Percentiles rank a stretch among this genome's conserved stretches.
phyloP scores from a whole-genome alignment of 2,888 invertebrate species.

The Tromatobia lineatoria region DNA sequence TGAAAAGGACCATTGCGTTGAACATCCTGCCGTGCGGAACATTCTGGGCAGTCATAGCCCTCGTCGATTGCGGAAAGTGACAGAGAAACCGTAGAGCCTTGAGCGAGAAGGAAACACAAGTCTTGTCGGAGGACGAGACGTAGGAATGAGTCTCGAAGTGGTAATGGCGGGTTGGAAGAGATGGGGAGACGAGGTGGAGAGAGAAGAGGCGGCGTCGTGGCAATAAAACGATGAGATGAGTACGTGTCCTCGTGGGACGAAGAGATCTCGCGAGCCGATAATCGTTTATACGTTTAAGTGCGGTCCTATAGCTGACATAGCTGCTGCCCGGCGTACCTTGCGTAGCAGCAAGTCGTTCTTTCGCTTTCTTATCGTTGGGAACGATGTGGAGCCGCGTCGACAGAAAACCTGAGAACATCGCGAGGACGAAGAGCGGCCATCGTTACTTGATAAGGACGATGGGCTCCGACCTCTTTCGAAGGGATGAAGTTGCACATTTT shows the following conservation, averaged over 20 bases:
- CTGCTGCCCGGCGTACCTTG: slow-evolving; percentile 14
- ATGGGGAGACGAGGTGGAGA: slow-evolving; percentile 55
- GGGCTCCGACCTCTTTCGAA: neutral
- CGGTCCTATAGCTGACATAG: slow-evolving; percentile 41
- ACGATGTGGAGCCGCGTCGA: slow-evolving; percentile 52
- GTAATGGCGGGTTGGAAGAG: slow-evolving; percentile 50
- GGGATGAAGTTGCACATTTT: slow-evolving; percentile 36
- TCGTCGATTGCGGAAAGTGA: slow-evolving; percentile 28
- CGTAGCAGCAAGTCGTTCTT: slow-evolving; percentile 17
- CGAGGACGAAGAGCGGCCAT: slow-evolving; percentile 7
- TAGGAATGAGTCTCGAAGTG: slow-evolving; percentile 64
- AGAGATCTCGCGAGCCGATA: slow-evolving; percentile 66
- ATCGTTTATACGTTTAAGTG: slow-evolving; percentile 67
- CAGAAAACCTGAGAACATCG: slow-evolving; percentile 48
- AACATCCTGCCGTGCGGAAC: slow-evolving; percentile 19
- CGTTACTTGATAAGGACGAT: slow-evolving; percentile 55
- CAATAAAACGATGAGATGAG: slow-evolving; percentile 79
- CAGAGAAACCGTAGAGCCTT: slow-evolving; percentile 39
- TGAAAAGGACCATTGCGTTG: slow-evolving; percentile 3
- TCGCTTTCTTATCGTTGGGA: slow-evolving; percentile 51
- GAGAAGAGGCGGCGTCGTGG: slow-evolving; percentile 70
- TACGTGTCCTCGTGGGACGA: slow-evolving; percentile 49
- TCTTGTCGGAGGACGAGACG: slow-evolving; percentile 12
- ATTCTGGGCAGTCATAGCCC: neutral
- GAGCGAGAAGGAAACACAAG: slow-evolving; percentile 24